These are phyloP conservation scores for Rhinichthys osculus DNA, from an alignment of 2,797 vertebrate species.

Conservation along the genomic window DNA sequence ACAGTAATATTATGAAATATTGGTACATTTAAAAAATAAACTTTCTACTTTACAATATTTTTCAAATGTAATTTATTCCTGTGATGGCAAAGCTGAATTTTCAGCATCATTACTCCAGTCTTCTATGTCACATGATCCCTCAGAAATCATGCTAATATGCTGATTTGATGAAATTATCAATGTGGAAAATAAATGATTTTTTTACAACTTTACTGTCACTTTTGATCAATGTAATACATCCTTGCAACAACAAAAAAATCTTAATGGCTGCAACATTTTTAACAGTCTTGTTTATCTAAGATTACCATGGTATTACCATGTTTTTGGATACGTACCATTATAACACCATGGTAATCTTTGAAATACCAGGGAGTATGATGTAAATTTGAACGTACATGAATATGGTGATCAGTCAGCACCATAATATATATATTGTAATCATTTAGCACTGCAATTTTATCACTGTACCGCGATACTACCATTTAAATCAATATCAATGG, in stretches of 20 bases:
- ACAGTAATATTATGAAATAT: background rate
- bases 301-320: background rate
- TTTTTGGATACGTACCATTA: background rate
- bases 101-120: background rate
- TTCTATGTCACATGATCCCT: background rate
- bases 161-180: background rate
- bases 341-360: background rate
- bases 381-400: background rate
- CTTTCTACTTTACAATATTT: background rate
- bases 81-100: background rate
- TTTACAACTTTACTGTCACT: background rate
- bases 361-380: background rate
- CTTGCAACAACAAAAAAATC: background rate
- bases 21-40: background rate
- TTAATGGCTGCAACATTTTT: background rate
- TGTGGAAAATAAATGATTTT: background rate
- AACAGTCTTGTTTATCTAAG: background rate
- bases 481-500: background rate
- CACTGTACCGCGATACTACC: background rate
- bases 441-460: background rate
- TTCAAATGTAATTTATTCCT: background rate
- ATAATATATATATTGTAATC: background rate
- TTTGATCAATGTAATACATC: background rate
- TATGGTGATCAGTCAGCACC: background rate
- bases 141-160: background rate